Evolutionary conservation across 2,888 invertebrate species (phyloP).

Genomic region (Oscheius sp.): DNA sequence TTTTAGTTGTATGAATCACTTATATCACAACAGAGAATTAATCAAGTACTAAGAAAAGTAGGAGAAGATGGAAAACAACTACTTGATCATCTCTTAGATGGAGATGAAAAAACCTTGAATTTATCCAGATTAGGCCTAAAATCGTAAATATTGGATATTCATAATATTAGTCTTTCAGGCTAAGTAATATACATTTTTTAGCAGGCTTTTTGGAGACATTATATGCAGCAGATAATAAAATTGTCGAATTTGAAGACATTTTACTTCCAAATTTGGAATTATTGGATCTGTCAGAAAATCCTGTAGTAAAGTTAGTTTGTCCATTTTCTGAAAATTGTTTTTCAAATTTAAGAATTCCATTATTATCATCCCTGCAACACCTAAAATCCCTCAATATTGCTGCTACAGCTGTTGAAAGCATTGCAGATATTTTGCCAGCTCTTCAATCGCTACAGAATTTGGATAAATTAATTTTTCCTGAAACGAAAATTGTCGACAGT

Average conservation of each 20-base stretch:
- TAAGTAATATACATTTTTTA: conserved; percentile 41
- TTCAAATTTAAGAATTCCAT: not conserved
- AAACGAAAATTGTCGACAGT: not conserved
- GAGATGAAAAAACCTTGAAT: not conserved
- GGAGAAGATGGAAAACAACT: conserved; percentile 6
- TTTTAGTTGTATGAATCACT: not conserved
- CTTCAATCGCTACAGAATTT: not conserved
- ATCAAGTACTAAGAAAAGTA: conserved; percentile 1
- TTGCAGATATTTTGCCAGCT: not conserved
- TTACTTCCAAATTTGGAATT: conserved; percentile 44
- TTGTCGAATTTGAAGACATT: conserved; percentile 38
- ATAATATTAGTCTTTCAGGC: conserved; percentile 32
- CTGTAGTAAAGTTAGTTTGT: conserved; percentile 28
- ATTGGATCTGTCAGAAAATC: conserved; percentile 51
- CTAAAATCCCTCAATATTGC: conserved; percentile 1
- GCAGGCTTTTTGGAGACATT: conserved; percentile 44
- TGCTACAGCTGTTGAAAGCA: not conserved
- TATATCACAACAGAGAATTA: not conserved
- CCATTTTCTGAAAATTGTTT: not conserved
- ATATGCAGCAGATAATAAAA: conserved; percentile 41
- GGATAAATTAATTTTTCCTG: conserved; percentile 14
- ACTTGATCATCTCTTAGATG: conserved; percentile 14
- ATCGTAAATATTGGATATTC: not conserved
- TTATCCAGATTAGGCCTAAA: not conserved
- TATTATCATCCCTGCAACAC: not conserved